Percentiles rank a stretch among this genome's conserved stretches.
These are phyloP conservation scores for Microtus oregoni DNA, from an alignment of 2,113 vertebrate species.

Conservation along the genomic window DNA sequence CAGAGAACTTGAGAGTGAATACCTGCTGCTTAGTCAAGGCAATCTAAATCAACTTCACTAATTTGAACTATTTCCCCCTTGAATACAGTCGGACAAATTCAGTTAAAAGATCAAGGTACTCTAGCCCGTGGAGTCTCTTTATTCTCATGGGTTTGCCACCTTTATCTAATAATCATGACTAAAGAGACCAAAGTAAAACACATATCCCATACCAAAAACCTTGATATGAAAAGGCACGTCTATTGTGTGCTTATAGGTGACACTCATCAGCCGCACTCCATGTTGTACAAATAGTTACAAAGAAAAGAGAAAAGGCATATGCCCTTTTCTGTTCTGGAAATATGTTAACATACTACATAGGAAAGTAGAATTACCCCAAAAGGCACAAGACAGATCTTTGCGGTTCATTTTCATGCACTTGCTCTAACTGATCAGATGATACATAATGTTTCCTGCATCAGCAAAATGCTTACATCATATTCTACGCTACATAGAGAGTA, in stretches of 20 bases:
- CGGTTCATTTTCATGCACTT: constrained; percentile 76
- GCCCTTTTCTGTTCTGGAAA: neutral
- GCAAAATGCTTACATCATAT: neutral
- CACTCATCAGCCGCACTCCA: neutral
- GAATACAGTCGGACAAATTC: neutral
- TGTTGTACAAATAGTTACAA: neutral
- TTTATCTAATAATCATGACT: neutral
- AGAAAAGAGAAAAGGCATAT: neutral
- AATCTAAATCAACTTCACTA: neutral
- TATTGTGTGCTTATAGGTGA: neutral
- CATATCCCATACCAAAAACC: neutral
- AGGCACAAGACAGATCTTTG: constrained; percentile 44
- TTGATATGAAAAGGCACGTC: neutral
- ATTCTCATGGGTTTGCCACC: neutral
- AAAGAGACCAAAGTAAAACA: neutral
- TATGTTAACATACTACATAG: neutral
- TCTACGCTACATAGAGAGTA: neutral
- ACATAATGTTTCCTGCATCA: constrained; percentile 34
- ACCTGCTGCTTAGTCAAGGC: neutral
- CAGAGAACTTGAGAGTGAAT: neutral
- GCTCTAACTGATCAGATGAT: constrained; percentile 56
- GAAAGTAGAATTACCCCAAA: constrained; percentile 56
- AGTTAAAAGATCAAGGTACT: neutral
- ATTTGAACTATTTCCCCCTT: neutral
- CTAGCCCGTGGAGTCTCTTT: neutral